Percentiles rank a stretch among this genome's conserved stretches.
Conservation (phyloP, 2,113 vertebrate species). For the Neopipo cinnamomea region DNA sequence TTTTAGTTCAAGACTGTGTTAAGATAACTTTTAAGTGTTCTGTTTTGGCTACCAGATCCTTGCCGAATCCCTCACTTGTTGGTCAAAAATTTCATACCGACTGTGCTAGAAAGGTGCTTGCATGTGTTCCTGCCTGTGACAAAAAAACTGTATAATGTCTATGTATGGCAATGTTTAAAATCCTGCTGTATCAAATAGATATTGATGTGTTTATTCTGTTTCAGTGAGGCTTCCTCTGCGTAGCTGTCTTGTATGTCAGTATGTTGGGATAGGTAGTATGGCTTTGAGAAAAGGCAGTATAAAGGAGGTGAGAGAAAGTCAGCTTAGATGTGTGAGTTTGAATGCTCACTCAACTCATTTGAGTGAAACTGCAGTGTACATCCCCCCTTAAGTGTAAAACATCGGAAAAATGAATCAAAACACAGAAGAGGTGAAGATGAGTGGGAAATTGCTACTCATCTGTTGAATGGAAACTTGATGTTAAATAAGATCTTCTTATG, state of each 20-base stretch:
- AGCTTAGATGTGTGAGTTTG: neutral
- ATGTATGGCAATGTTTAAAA: neutral
- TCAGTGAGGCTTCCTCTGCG: neutral
- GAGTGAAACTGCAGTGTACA: neutral
- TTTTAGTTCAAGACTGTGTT: neutral
- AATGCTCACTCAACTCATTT: neutral
- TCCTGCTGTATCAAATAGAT: neutral
- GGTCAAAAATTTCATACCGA: neutral
- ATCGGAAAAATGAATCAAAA: neutral
- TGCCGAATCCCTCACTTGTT: neutral
- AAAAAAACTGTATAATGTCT: neutral
- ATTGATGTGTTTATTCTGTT: neutral
- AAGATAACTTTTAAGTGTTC: neutral
- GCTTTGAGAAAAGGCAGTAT: neutral
- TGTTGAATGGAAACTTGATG: conserved; percentile 68
- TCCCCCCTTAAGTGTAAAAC: neutral
- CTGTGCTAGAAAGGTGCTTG: neutral
- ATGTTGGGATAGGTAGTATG: neutral
- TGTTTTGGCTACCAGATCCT: neutral
- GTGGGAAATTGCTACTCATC: conserved; percentile 40
- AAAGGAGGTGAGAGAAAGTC: neutral
- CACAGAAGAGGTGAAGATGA: neutral
- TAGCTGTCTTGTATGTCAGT: neutral
- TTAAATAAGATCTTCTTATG: conserved; percentile 65
- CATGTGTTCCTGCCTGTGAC: neutral